Conservation (phyloP, 37 sponge, comb jelly and placozoan genomes). For the Crambe crambe region DNA sequence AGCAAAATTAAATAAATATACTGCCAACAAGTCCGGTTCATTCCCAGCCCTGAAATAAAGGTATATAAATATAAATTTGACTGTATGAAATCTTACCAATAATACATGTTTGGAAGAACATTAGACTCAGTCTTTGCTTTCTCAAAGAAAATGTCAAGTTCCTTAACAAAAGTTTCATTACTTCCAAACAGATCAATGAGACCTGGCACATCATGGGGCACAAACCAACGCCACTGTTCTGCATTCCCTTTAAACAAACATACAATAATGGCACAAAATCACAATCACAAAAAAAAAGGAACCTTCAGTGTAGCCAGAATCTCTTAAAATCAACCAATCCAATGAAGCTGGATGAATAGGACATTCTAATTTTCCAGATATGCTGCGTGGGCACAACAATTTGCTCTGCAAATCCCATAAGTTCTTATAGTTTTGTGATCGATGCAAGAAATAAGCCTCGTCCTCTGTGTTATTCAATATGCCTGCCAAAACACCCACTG, state of each 20-base stretch:
- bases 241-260: conserved; percentile 41
- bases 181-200: conserved; percentile 35
- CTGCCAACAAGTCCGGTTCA: conserved; percentile 70
- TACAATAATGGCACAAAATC: neutral
- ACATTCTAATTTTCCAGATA: too few species aligned
- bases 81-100: conserved; percentile 38
- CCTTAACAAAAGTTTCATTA: conserved; percentile 20
- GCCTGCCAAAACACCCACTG: too few species aligned
- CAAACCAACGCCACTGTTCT: conserved; percentile 72
- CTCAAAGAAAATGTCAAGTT: conserved; percentile 45
- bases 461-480: too few species aligned
- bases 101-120: conserved; percentile 62
- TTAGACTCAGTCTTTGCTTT: conserved; percentile 34
- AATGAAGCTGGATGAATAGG: too few species aligned
- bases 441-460: too few species aligned
- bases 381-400: too few species aligned
- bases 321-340: conserved; percentile 36
- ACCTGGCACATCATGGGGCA: conserved; percentile 70
- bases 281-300: neutral
- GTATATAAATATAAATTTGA: neutral
- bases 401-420: too few species aligned
- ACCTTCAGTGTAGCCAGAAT: conserved; percentile 56
- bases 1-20: too few species aligned
- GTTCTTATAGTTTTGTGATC: too few species aligned
- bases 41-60: conserved; percentile 57